phyloP scores from a whole-genome alignment of 53 echinoderm and acorn worm genomes.

The Crossaster papposus region DNA sequence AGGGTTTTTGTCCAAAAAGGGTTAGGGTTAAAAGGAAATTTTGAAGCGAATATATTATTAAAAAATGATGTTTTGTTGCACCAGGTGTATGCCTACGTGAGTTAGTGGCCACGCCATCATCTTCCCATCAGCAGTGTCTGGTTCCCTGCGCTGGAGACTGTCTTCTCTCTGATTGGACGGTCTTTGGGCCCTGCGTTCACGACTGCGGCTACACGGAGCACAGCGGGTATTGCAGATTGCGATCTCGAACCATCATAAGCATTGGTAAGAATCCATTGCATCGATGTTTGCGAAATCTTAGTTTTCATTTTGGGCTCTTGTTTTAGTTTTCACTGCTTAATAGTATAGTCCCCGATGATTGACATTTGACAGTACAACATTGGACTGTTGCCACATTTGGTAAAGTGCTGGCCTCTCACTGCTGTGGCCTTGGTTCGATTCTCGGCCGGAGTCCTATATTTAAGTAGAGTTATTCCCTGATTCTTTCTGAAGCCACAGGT shows the following conservation, averaged over 20 bases:
- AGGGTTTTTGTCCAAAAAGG: too few species aligned
- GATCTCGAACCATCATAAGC: slow-evolving; percentile 70
- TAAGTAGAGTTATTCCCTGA: too few species aligned
- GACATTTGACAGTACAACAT: too few species aligned
- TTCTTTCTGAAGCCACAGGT: too few species aligned
- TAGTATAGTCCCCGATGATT: too few species aligned
- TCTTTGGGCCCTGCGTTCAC: slow-evolving; percentile 75
- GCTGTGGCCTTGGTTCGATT: too few species aligned
- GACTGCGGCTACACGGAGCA: slow-evolving; percentile 68
- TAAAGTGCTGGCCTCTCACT: too few species aligned
- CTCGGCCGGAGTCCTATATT: too few species aligned
- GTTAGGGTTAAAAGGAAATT: too few species aligned
- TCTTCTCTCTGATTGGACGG: slow-evolving; percentile 85
- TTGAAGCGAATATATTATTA: too few species aligned
- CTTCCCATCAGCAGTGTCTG: slow-evolving; percentile 80
- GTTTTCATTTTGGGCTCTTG: neutral
- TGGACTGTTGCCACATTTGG: too few species aligned
- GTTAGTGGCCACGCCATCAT: slow-evolving; percentile 64
- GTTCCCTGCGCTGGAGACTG: slow-evolving; percentile 94
- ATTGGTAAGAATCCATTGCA: slow-evolving; percentile 53
- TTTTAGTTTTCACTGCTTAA: neutral
- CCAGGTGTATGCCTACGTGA: slow-evolving; percentile 89
- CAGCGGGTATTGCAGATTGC: slow-evolving; percentile 77
- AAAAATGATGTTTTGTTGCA: neutral
- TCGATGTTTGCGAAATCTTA: neutral